Conservation (phyloP, 2,888 invertebrate species). For the Pseudococcus longispinus region DNA sequence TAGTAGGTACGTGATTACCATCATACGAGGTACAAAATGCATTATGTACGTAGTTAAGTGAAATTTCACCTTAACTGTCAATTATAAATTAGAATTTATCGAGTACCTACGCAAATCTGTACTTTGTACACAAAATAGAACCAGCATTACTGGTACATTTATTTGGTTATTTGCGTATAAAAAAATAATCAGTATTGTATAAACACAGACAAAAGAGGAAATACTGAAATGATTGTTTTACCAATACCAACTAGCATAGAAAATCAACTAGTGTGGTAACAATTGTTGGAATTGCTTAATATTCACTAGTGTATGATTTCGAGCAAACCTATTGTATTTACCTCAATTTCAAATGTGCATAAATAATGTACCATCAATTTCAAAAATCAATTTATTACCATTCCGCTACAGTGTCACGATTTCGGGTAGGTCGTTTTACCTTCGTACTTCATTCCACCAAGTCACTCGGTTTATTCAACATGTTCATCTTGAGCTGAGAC, state of each 20-base stretch:
- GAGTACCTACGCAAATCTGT: not conserved
- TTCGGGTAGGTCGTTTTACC: not conserved
- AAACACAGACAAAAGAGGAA: not conserved
- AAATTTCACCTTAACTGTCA: not conserved
- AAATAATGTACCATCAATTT: not conserved
- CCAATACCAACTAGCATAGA: not conserved
- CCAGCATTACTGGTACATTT: not conserved
- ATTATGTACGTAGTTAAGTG: not conserved
- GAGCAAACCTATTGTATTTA: not conserved
- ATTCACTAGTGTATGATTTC: not conserved
- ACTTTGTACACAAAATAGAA: no score
- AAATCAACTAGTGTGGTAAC: not conserved
- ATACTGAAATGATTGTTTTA: not conserved
- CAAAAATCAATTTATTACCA: not conserved
- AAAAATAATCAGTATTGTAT: not conserved
- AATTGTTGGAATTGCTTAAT: not conserved
- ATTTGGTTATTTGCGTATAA: not conserved
- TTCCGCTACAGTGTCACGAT: not conserved
- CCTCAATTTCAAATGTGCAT: not conserved
- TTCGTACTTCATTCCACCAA: not conserved
- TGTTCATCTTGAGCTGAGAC: not conserved
- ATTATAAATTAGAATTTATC: not conserved
- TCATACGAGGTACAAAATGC: not conserved
- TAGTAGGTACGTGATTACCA: no score
- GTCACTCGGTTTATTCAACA: not conserved